A percentile compares a stretch with the other conserved stretches of the same genome.
Evolutionary conservation across 1,140 invertebrate species (phyloP).

Genomic region (Dendroctonus ponderosae): DNA sequence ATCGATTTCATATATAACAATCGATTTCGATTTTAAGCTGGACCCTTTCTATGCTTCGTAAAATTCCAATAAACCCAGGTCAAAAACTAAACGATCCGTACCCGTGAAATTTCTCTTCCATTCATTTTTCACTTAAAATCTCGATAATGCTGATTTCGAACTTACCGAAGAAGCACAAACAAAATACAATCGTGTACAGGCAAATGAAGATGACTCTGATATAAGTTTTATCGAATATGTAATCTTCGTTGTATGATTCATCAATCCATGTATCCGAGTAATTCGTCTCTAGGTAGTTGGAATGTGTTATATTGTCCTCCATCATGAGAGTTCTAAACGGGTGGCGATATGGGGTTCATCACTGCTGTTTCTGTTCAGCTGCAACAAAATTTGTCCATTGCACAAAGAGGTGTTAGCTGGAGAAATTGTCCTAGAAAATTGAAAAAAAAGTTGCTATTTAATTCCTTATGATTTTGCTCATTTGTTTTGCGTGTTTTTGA

Average conservation of each 20-base stretch:
- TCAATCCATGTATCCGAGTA: neutral
- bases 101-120: too few species aligned
- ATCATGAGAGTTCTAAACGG: neutral
- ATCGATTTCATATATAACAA: too few species aligned
- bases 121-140: too few species aligned
- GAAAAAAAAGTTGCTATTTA: too few species aligned
- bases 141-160: neutral
- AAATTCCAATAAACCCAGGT: too few species aligned
- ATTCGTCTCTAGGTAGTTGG: conserved; percentile 3
- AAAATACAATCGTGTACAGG: conserved; percentile 65
- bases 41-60: too few species aligned
- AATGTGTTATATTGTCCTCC: neutral
- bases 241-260: conserved; percentile 48
- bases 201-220: conserved; percentile 64
- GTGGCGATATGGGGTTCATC: neutral
- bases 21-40: too few species aligned
- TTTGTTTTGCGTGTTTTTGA: too few species aligned
- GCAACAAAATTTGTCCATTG: neutral
- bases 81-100: too few species aligned
- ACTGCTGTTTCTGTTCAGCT: too few species aligned
- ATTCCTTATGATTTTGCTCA: too few species aligned
- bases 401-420: neutral
- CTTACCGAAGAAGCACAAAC: conserved; percentile 69
- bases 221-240: conserved; percentile 64
- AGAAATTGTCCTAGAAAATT: too few species aligned